Base-by-base conservation (phyloP, 2,113 vertebrate species). In the Cyprinodon brontotheroides region DNA sequence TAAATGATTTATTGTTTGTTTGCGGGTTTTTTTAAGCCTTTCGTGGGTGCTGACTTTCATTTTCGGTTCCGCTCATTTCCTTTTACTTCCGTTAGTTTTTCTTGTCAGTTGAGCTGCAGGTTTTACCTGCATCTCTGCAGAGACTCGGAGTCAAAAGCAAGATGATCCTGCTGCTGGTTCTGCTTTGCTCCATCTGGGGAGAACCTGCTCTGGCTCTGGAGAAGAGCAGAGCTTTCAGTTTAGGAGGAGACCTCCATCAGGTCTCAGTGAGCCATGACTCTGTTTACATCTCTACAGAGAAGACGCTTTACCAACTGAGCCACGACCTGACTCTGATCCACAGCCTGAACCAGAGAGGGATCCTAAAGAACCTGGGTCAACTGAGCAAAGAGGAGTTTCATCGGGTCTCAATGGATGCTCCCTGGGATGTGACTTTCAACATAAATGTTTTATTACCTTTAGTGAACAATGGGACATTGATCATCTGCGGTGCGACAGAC, bases 301-400 rank as follows among this genome's bases (percentile, higher is more conserved):
- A 93, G 84, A 94, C 72, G 67, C 89, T 97, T 38, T 94, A 96
- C 92, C 94, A 96, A 80, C 91, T 96, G 88, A 70, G 75, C 89
- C 94, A 91, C 85, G 82, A 86, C 82, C 88, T 96, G 69, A 15
- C 57, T 13, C 62, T 60, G 78, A 36, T 80, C 62, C 65, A 9
- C 13, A 79, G 11, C 11, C 17, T 84, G 75, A 64, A 2, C 12
- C 81, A 40, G 50, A 83, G 74, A 68, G 84, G 86, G 1, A 0
- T 39, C 13, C 0, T 77, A 15, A 47, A 12, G 4, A 3, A 0
- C 0, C 2, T 0, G 0, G 48, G 20, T 4, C 0, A 0, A 3
- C 0, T 0, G 0, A 1, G 0, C 0, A 3, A 45, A 0, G 1
- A 0, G 1, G 4, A 8, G 14, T 89, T 88, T 59, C 0, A n/a